Conservation (phyloP, 1,140 invertebrate species). For the Drosophila melanica region DNA sequence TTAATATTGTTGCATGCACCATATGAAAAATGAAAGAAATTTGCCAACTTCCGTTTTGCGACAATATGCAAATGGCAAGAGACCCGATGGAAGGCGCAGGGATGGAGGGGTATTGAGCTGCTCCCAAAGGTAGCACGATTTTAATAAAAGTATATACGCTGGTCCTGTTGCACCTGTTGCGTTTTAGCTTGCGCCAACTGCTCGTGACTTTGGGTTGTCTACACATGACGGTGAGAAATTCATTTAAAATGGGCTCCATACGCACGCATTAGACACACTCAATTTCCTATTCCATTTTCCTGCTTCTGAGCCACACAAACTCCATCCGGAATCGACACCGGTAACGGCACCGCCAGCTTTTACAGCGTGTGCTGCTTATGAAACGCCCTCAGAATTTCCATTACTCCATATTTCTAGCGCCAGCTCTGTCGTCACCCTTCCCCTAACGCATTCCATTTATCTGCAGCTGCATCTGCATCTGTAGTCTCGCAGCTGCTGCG, state of each 20-base stretch:
- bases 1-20: conserved; percentile 39
- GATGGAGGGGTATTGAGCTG: conserved; percentile 47
- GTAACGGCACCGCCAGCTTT: conserved; percentile 5
- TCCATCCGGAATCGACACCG: conserved; percentile 44
- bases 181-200: background rate
- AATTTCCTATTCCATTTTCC: conserved; percentile 77
- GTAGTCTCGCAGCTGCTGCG: conserved; percentile 11
- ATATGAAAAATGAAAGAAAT: conserved; percentile 51
- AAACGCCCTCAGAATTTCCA: conserved; percentile 25
- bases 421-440: conserved; percentile 9
- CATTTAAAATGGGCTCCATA: conserved; percentile 77
- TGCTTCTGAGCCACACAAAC: conserved; percentile 11
- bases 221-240: conserved; percentile 58
- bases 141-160: conserved; percentile 59
- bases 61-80: conserved; percentile 46
- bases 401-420: conserved; percentile 19
- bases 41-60: conserved; percentile 41
- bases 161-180: conserved; percentile 61
- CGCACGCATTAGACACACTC: conserved; percentile 80
- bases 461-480: conserved; percentile 44
- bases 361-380: conserved; percentile 28
- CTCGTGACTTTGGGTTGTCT: background rate
- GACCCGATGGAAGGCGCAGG: background rate
- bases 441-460: conserved; percentile 36
- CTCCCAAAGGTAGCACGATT: conserved; percentile 66